phyloP scores from a whole-genome alignment of 2,113 vertebrate species.

The Equus quagga region DNA sequence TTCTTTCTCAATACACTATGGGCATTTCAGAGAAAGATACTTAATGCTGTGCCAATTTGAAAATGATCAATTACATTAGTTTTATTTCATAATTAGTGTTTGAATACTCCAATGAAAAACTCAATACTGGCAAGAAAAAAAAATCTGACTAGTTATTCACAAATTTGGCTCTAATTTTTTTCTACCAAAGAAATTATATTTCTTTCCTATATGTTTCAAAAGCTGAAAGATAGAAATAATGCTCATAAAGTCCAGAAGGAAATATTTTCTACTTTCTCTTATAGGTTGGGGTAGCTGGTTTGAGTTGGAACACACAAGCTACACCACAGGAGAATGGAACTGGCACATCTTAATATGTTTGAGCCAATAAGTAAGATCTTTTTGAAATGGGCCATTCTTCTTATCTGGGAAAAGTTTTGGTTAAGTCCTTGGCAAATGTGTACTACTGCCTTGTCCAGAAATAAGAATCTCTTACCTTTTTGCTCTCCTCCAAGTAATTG shows the following conservation, averaged over 20 bases:
- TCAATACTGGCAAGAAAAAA: not conserved
- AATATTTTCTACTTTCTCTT: not conserved
- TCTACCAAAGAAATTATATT: not conserved
- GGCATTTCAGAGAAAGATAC: not conserved
- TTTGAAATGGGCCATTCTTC: not conserved
- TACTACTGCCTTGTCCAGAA: not conserved
- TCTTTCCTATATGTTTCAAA: not conserved
- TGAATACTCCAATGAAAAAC: not conserved
- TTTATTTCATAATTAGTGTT: not conserved
- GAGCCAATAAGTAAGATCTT: not conserved
- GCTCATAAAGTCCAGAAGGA: not conserved
- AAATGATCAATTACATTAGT: not conserved
- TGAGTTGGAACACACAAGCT: not conserved
- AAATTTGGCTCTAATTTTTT: not conserved
- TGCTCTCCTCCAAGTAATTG: not conserved
- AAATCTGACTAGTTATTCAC: not conserved
- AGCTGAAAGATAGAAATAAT: not conserved
- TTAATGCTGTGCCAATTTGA: not conserved
- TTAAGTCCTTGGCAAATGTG: not conserved
- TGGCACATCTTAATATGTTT: not conserved
- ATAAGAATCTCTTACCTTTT: not conserved
- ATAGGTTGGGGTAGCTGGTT: accelerated
- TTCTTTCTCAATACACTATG: not conserved
- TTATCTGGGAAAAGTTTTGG: not conserved
- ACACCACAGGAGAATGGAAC: not conserved